Conservation (phyloP, 37 sponge, comb jelly and placozoan genomes). For the Halisarca cf. caerulea region DNA sequence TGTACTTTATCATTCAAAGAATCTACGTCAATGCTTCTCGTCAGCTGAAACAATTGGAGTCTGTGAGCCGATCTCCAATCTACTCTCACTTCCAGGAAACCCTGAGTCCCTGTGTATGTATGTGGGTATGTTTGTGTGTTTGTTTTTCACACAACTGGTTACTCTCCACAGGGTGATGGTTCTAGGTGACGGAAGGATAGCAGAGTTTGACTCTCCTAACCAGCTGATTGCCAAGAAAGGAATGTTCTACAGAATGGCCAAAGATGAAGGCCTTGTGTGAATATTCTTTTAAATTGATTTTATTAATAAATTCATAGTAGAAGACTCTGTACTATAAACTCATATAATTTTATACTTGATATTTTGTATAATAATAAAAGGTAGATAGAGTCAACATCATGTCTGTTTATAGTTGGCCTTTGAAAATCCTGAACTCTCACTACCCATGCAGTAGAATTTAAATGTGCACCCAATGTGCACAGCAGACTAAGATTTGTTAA, state of each 20-base stretch:
- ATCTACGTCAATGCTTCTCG: constrained; percentile 67
- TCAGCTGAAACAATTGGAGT: constrained; percentile 75
- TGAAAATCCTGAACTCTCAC: no score
- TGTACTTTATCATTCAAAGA: constrained; percentile 33
- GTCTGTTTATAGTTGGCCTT: no score
- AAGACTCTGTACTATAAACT: no score
- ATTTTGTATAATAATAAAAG: no score
- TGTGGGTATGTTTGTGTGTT: neutral
- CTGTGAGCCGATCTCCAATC: constrained; percentile 74
- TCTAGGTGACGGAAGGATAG: constrained; percentile 83
- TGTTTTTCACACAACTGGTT: neutral
- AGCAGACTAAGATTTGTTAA: no score
- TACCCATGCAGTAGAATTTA: no score
- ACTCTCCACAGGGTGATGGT: constrained; percentile 62
- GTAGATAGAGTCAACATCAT: no score
- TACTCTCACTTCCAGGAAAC: constrained; percentile 82
- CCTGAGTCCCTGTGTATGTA: neutral
- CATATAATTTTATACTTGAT: no score
- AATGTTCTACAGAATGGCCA: no score
- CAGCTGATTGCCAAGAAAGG: constrained; percentile 67
- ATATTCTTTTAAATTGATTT: constrained; percentile 72
- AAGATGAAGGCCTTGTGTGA: no score
- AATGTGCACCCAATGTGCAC: no score
- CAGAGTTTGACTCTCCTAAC: constrained; percentile 92
- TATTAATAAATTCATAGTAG: constrained; percentile 57